These are phyloP conservation scores for Daubentonia madagascariensis DNA, from an alignment of 2,113 vertebrate genomes.

Conservation along the genomic window DNA sequence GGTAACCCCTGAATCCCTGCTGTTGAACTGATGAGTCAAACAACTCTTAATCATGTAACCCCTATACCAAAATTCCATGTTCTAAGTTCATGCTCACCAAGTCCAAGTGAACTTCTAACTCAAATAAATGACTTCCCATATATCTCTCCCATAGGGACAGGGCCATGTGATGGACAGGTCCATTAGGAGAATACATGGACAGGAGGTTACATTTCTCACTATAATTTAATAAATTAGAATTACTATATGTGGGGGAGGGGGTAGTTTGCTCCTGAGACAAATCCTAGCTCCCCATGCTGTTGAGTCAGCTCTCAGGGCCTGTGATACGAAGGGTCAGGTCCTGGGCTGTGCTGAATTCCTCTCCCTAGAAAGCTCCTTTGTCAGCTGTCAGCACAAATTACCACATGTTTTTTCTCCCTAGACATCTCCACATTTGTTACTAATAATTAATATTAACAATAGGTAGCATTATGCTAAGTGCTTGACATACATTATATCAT, in stretches of 20 bases:
- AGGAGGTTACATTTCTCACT: neutral
- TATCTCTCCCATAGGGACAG: neutral
- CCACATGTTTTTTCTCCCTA: neutral
- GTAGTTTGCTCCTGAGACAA: neutral
- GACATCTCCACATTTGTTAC: neutral
- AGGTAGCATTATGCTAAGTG: neutral
- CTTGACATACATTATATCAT: neutral
- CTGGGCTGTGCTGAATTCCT: too few species aligned
- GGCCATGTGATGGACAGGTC: neutral
- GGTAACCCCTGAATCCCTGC: neutral
- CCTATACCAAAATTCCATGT: neutral
- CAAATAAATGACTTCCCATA: neutral
- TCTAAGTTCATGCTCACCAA: neutral
- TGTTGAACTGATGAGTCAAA: neutral
- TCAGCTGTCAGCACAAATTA: neutral
- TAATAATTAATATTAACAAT: neutral
- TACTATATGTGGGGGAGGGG: neutral
- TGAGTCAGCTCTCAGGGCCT: neutral
- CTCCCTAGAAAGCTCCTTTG: neutral
- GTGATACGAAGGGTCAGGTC: neutral
- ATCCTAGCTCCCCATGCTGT: neutral
- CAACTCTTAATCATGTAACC: neutral
- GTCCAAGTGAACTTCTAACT: neutral
- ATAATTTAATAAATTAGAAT: neutral
- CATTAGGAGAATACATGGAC: neutral